Conservation (phyloP, 2,797 vertebrate species). For the Hypotaenidia okinawae region DNA sequence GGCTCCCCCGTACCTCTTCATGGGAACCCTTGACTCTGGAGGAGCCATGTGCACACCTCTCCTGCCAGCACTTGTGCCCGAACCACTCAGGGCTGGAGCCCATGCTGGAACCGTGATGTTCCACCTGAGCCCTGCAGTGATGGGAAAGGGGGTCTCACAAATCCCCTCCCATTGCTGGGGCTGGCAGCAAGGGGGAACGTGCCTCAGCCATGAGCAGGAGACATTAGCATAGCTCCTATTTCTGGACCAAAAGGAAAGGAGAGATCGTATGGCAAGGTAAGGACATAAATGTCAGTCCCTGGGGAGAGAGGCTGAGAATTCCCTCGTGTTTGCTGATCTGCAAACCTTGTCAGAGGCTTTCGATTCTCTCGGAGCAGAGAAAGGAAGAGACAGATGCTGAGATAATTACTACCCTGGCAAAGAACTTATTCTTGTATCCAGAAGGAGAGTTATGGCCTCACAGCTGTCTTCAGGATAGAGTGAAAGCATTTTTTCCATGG, state of each 20-base stretch:
- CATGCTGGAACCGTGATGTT: accelerated
- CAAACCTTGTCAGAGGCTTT: constrained; percentile 49
- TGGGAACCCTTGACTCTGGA: neutral
- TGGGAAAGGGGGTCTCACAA: neutral
- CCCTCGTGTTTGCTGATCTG: neutral
- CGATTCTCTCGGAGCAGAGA: neutral
- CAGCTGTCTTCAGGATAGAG: constrained; percentile 56
- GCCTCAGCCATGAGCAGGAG: accelerated
- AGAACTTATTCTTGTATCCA: constrained; percentile 61
- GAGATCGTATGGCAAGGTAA: neutral
- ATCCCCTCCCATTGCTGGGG: neutral
- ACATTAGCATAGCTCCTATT: accelerated
- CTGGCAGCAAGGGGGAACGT: accelerated
- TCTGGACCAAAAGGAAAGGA: neutral
- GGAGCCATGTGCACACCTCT: neutral
- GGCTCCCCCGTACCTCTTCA: accelerated
- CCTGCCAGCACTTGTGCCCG: neutral
- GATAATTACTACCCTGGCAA: constrained; percentile 59
- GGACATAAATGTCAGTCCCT: neutral
- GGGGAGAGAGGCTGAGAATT: constrained; percentile 15
- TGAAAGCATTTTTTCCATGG: constrained; percentile 54
- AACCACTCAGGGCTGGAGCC: neutral
- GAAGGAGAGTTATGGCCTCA: constrained; percentile 52
- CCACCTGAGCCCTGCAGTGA: accelerated
- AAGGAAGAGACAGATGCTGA: constrained; percentile 63